Evolutionary conservation across 2,888 invertebrate species (phyloP).

Genomic region (Epinotia demarniana): DNA sequence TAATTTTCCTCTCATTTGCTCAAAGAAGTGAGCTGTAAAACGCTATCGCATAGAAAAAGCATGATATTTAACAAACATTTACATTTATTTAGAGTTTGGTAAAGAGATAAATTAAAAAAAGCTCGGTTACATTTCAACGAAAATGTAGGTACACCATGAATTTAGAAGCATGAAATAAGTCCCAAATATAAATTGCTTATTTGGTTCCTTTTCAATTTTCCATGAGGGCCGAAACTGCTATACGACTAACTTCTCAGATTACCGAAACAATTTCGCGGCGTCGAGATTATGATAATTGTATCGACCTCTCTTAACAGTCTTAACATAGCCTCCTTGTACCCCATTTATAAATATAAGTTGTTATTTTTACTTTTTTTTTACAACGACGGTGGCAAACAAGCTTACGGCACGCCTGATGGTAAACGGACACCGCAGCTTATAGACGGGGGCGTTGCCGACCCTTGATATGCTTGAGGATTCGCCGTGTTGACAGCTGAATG

Average conservation of each 20-base stretch:
- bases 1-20: conserved; percentile 12
- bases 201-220: conserved; percentile 15
- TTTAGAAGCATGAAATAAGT: background rate
- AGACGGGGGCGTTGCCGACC: no score
- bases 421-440: no score
- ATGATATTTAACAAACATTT: background rate
- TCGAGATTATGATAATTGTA: conserved; percentile 49
- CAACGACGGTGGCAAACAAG: no score
- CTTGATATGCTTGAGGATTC: no score
- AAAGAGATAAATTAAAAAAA: background rate
- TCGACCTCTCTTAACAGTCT: conserved; percentile 36
- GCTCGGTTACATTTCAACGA: background rate
- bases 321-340: conserved; percentile 19
- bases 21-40: background rate
- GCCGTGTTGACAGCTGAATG: no score
- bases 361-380: no score
- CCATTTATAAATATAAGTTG: no score
- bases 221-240: conserved; percentile 8
- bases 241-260: conserved; percentile 51
- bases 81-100: background rate
- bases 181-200: background rate
- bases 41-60: background rate
- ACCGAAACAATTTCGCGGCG: conserved; percentile 48
- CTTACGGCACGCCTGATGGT: no score
- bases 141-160: background rate